Base-by-base conservation (phyloP, 1,140 invertebrate species). In the Physella acuta region DNA sequence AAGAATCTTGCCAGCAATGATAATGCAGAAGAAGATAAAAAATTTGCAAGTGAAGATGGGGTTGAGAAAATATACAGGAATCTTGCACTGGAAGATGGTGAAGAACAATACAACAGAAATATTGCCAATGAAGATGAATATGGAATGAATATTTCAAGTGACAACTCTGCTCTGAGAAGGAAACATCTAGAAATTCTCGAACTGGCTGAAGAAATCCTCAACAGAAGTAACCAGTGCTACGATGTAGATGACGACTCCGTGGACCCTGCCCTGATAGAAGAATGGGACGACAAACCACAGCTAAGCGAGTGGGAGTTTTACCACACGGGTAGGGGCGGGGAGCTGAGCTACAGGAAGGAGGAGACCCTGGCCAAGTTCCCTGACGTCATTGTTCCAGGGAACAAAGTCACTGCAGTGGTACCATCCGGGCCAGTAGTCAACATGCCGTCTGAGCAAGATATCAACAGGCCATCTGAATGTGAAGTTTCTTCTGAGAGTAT, bases 321-420 rank as follows among this genome's bases (percentile, higher is more conserved):
- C 8, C 39, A 44, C 1, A 37, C 17, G 63, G 63, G 63, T 49
- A 11, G 34, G 36, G 49, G 51, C 30, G 65, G 44, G 3, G 73
- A 75, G 56, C 55, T 37, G 49, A 68, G 34, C 36, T 68, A 37
- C 61, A 58, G 52, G 44, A 61, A 37, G 24, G 60, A 56, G 20
- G 73, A 75, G 58, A 71, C 65, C 1, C 53, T 73, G 31, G 59
- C 63, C 33, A 61, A 71, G 17, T 66, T 70, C 26, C 72, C 75
- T 34, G 70, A 73, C 37, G 53, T 77, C 14, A 37, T 66, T 5
- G 3, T 30, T 17, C 2, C 2, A 16, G 30, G 39, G 3, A 51
- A 24, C 36, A 28, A 24, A 26, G 11, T 26, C 11, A 26, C 37
- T 5, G 14, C 11, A 20, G 1, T 37, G 31, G 26, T 63, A 51